phyloP scores from a whole-genome alignment of 2,113 vertebrate genomes.

The Stercorarius parasiticus region DNA sequence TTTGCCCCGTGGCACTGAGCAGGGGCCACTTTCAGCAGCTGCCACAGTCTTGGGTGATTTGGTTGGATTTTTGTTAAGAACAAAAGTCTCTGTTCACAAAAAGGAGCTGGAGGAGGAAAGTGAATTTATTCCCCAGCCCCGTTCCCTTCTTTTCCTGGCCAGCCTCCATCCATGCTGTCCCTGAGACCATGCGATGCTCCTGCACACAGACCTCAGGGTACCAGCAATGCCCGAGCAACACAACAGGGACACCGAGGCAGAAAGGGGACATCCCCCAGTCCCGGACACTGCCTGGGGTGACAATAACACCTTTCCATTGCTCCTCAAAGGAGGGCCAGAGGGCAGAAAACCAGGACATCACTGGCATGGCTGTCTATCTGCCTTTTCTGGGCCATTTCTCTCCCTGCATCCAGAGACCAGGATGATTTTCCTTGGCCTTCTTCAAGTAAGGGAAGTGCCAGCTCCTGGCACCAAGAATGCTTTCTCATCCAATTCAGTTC shows the following conservation, averaged over 20 bases:
- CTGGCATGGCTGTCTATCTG: rapidly evolving
- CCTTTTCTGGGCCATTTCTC: neutral
- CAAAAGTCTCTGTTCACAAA: neutral
- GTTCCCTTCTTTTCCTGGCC: rapidly evolving
- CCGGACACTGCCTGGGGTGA: neutral
- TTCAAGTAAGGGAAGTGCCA: neutral
- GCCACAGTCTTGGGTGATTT: neutral
- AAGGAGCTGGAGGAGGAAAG: neutral
- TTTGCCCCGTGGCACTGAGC: neutral
- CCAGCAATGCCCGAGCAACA: neutral
- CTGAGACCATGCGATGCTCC: rapidly evolving
- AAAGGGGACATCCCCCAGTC: neutral
- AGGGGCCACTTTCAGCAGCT: neutral
- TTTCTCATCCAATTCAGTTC: neutral
- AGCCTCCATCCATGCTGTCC: neutral
- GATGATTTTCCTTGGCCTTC: neutral
- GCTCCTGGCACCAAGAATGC: neutral
- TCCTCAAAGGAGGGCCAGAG: neutral
- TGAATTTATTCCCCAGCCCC: neutral
- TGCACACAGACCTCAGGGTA: neutral
- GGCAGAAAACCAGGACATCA: rapidly evolving
- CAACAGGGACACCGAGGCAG: neutral
- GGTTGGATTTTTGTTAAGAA: neutral
- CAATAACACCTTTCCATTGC: neutral
- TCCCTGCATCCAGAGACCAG: neutral